phyloP scores from a whole-genome alignment of 2,113 vertebrate genomes.

The Fukomys damarensis region DNA sequence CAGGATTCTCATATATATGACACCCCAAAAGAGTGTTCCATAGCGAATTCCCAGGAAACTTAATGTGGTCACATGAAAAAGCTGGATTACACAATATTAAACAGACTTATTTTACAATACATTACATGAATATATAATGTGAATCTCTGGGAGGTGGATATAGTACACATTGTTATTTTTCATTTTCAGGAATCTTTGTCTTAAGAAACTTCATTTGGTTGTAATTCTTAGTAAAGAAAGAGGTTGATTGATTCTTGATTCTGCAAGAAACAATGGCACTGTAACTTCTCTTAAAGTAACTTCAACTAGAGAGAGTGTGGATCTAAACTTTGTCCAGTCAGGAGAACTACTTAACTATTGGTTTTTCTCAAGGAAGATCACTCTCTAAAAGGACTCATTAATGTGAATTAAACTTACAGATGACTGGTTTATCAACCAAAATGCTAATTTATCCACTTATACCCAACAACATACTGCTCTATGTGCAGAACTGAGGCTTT shows the following conservation, averaged over 20 bases:
- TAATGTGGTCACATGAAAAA: background rate
- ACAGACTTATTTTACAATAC: background rate
- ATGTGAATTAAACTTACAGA: conserved; percentile 41
- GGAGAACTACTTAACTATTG: background rate
- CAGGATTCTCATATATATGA: background rate
- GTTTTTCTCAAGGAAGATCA: background rate
- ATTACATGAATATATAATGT: background rate
- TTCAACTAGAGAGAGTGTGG: background rate
- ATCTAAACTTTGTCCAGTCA: background rate
- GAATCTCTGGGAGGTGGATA: background rate
- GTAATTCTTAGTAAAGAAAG: background rate
- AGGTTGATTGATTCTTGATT: background rate
- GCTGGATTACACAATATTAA: background rate
- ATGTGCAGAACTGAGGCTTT: background rate
- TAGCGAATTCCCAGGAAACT: background rate
- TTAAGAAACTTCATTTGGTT: background rate
- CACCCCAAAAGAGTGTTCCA: background rate
- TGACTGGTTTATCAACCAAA: conserved; percentile 50
- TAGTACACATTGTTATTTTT: background rate
- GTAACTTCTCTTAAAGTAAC: background rate
- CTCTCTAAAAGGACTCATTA: conserved; percentile 40
- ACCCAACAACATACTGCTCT: background rate
- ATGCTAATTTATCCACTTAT: conserved; percentile 63
- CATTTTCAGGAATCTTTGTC: background rate
- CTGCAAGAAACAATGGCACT: background rate